These are phyloP conservation scores for Conus betulinus DNA, from an alignment of 1,140 invertebrate species.

Conservation along the genomic window DNA sequence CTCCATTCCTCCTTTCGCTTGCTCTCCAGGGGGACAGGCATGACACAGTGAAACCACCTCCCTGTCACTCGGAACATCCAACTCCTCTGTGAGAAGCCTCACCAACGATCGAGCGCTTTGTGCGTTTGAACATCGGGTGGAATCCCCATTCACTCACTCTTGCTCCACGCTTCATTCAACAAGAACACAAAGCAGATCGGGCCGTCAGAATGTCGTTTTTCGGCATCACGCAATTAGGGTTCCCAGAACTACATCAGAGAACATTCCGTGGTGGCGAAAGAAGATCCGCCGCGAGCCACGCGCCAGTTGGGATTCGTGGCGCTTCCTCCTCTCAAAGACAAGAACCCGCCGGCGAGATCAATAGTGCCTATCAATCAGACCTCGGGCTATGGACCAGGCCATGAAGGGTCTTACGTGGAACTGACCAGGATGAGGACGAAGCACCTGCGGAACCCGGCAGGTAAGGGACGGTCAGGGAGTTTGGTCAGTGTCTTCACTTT, in stretches of 20 bases:
- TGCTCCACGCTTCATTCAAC: too few relatives aligned
- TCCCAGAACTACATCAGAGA: conserved; percentile 71
- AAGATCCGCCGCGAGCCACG: conserved; percentile 59
- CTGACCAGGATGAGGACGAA: conserved; percentile 68
- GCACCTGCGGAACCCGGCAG: conserved; percentile 66
- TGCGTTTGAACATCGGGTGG: background rate
- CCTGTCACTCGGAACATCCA: background rate
- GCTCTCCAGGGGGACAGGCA: background rate
- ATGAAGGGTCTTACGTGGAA: conserved; percentile 67
- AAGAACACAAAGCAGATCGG: too few relatives aligned
- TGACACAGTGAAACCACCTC: background rate
- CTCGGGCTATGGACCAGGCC: conserved; percentile 70
- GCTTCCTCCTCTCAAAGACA: conserved; percentile 60
- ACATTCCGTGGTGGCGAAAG: conserved; percentile 56
- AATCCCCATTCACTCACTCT: background rate
- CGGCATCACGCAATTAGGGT: conserved; percentile 71
- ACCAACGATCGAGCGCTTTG: background rate
- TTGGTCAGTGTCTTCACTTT: too few relatives aligned
- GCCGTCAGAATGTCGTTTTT: conserved; percentile 70
- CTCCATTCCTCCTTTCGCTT: conserved; percentile 9
- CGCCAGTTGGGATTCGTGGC: conserved; percentile 66
- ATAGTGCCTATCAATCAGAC: conserved; percentile 68
- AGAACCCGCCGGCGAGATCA: conserved; percentile 56
- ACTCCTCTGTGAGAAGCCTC: background rate
- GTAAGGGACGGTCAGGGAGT: conserved; percentile 44